phyloP scores from a whole-genome alignment of 2,113 vertebrate species.

The Theropithecus gelada region DNA sequence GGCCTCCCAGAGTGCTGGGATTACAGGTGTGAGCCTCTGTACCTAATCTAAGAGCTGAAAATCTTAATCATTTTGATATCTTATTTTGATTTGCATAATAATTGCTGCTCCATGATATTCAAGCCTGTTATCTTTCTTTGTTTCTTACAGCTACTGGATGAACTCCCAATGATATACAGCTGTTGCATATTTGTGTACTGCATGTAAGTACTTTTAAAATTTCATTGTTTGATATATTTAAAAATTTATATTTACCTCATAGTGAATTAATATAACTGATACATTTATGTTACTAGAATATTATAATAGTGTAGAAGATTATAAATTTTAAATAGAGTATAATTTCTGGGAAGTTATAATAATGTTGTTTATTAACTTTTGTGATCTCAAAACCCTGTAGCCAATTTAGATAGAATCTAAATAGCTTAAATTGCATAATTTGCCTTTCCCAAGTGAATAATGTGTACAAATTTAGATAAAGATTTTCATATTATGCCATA shows the following conservation, averaged over 20 bases:
- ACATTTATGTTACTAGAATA: neutral
- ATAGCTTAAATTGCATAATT: neutral
- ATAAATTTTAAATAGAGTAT: neutral
- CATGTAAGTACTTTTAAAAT: conserved; percentile 91
- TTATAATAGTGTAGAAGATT: conserved; percentile 16
- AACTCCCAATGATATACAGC: conserved; percentile 99
- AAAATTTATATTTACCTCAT: neutral
- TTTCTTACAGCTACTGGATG: conserved; percentile 93
- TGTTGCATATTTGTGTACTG: conserved; percentile 98
- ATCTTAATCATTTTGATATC: conserved; percentile 38
- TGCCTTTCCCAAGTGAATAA: conserved; percentile 43
- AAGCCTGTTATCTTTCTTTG: conserved; percentile 66
- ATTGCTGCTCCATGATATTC: neutral
- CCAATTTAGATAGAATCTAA: conserved; percentile 32
- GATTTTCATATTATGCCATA: neutral
- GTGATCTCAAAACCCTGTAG: conserved; percentile 13
- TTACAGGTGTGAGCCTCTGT: too few relatives aligned
- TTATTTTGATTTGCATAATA: conserved; percentile 40
- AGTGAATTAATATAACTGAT: conserved; percentile 24
- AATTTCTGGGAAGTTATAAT: conserved; percentile 6
- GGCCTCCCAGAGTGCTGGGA: too few relatives aligned
- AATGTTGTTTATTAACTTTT: conserved; percentile 35
- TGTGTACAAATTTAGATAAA: neutral
- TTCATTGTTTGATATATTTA: conserved; percentile 34
- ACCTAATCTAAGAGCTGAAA: neutral